Conservation (phyloP, 2,113 vertebrate species). For the Macquaria australasica region DNA sequence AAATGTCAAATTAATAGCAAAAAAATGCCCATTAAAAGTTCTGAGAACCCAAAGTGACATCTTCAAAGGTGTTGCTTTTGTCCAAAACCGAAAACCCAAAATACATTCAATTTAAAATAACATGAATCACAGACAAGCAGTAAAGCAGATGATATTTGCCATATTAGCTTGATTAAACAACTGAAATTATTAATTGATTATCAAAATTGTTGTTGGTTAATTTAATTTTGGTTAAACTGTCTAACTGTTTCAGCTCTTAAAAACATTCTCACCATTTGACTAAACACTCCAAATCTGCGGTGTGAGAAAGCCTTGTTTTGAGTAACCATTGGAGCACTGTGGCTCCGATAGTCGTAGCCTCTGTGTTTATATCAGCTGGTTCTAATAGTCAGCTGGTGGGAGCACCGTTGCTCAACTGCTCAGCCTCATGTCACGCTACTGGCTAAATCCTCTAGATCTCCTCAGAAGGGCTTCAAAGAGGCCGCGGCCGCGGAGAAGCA, state of each 20-base stretch:
- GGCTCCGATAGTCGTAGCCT: constrained; percentile 56
- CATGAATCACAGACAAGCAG: background rate
- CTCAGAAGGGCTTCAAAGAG: constrained; percentile 77
- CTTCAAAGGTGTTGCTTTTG: background rate
- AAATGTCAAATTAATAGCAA: background rate
- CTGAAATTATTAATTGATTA: background rate
- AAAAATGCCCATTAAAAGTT: background rate
- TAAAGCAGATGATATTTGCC: background rate
- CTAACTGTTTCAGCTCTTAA: no score
- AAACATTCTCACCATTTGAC: background rate
- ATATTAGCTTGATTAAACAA: background rate
- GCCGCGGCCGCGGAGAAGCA: constrained; percentile 59
- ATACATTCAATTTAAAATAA: background rate
- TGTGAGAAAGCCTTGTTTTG: constrained; percentile 56
- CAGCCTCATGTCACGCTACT: constrained; percentile 79
- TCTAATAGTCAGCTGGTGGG: constrained; percentile 80
- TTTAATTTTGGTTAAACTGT: background rate
- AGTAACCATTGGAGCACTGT: constrained; percentile 14
- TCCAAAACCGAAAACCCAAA: background rate
- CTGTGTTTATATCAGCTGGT: constrained; percentile 79
- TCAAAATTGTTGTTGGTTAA: background rate
- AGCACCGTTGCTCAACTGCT: constrained; percentile 76
- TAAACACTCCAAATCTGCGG: background rate
- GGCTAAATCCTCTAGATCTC: constrained; percentile 80
- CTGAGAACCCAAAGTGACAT: background rate